phyloP scores from a whole-genome alignment of 1,140 invertebrate species.

The Drosophila sturtevanti region DNA sequence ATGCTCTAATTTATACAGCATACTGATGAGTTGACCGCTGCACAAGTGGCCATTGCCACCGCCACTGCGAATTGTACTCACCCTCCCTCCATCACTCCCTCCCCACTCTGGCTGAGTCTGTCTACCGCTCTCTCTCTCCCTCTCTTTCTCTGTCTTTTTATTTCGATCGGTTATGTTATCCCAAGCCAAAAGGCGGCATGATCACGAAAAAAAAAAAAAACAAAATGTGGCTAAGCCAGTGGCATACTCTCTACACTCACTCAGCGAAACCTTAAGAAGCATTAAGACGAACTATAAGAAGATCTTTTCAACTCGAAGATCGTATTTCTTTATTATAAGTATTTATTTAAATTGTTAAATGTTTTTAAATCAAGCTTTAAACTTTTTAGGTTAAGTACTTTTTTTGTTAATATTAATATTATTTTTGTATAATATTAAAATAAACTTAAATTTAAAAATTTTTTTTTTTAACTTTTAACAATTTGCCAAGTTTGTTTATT shows the following conservation, averaged over 20 bases:
- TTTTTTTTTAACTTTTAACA: no score
- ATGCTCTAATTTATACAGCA: slow-evolving; percentile 81
- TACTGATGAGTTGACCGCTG: slow-evolving; percentile 81
- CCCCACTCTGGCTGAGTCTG: not conserved
- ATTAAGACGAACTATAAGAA: no score
- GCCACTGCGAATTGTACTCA: slow-evolving; percentile 66
- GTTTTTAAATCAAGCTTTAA: no score
- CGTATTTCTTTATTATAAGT: not conserved
- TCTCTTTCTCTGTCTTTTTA: not conserved
- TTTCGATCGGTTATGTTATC: slow-evolving; percentile 15
- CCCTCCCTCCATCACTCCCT: no score
- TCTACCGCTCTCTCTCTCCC: not conserved
- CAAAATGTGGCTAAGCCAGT: slow-evolving; percentile 20
- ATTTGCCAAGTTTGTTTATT: no score
- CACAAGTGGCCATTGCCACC: slow-evolving; percentile 7
- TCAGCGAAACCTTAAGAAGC: not conserved
- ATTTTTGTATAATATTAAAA: no score
- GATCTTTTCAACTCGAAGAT: not conserved
- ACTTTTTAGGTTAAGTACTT: no score
- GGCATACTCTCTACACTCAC: not conserved
- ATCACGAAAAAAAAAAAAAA: slow-evolving; percentile 43
- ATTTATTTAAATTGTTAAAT: no score
- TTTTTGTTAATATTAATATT: no score
- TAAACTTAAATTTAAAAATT: no score
- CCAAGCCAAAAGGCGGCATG: slow-evolving; percentile 18